A percentile compares a stretch with the other conserved stretches of the same genome.
Evolutionary conservation across 2,113 vertebrate species (phyloP).

Genomic region (Upupa epops): DNA sequence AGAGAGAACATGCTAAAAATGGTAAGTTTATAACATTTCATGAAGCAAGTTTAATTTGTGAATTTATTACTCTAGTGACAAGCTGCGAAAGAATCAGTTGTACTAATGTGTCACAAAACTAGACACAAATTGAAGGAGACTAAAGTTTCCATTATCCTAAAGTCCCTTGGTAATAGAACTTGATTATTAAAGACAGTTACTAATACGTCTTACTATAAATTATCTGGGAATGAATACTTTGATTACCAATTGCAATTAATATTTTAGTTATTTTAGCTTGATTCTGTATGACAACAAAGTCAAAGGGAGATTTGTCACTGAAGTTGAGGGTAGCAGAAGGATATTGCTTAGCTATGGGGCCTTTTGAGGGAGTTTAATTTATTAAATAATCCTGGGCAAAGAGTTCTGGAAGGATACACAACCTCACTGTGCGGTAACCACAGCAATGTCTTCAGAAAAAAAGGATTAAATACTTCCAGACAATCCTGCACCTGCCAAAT

Average conservation of each 20-base stretch:
- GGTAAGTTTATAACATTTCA: constrained; percentile 49
- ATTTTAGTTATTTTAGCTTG: not conserved
- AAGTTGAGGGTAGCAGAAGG: not conserved
- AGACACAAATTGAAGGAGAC: constrained; percentile 69
- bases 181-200: constrained; percentile 63
- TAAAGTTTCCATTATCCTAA: constrained; percentile 66
- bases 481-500: not conserved
- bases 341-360: not conserved
- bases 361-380: not conserved
- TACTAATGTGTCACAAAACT: constrained; percentile 60
- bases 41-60: constrained; percentile 55
- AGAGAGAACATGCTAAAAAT: constrained; percentile 44
- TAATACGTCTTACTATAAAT: constrained; percentile 48
- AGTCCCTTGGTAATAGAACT: constrained; percentile 36
- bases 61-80: constrained; percentile 61
- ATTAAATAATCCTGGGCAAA: not conserved
- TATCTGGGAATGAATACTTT: constrained; percentile 42
- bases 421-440: not conserved
- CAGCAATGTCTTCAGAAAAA: not conserved
- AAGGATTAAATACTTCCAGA: not conserved
- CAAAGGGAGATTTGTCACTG: not conserved
- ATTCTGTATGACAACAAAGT: not conserved
- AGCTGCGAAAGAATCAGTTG: constrained; percentile 58
- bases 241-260: constrained; percentile 55
- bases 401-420: not conserved